Base-by-base conservation (phyloP, 1,140 invertebrate genomes). In the Zaprionus gabonicus region DNA sequence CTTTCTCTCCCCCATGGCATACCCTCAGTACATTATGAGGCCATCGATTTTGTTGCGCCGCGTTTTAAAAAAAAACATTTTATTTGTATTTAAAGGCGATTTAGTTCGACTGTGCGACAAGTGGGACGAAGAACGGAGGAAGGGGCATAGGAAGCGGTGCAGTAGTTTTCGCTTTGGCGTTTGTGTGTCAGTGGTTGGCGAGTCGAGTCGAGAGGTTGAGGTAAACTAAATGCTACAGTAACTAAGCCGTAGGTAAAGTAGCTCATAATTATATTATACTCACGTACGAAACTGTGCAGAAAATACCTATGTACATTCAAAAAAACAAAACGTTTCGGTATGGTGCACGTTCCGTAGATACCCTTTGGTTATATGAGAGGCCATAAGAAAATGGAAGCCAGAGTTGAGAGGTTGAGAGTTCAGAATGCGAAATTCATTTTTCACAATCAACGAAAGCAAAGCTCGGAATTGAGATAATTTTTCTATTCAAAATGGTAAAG, bases 211-310 rank as follows among this genome's bases (percentile, higher is more conserved):
- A 63, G 20, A 20, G 38, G 64, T 49, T 60, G 70, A 53, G 60
- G 66, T 51, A 51, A 70, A 82, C 73, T 75, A 68, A 81, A 65
- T 71, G 68, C 76, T 55, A 59, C 78, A 81, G 78, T 86, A 76
- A 85, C 63, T 88, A 90, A 90, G 81, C 59, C 67, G 62, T 70
- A 49, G 70, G 67, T 58, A 84, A 90, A 90, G 81, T 87, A 81
- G 84, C 81, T 88, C 85, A 90, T 90, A 88, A 88, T 90, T 88
- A 88, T 88, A 90, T 84, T 88, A 84, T 90, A 81, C 78, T 88
- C 84, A 88, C 84, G 84, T 88, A 90, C 75, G 75, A 81, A 81
- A 84, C 85, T 88, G 73, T 76, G 81, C 85, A 88, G 84, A 88
- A 88, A 84, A 88, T 51, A 51, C 46, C 20, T 51, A 51, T 25